Base-by-base conservation (phyloP, 2,888 invertebrate species). In the Eupithecia vulgata region DNA sequence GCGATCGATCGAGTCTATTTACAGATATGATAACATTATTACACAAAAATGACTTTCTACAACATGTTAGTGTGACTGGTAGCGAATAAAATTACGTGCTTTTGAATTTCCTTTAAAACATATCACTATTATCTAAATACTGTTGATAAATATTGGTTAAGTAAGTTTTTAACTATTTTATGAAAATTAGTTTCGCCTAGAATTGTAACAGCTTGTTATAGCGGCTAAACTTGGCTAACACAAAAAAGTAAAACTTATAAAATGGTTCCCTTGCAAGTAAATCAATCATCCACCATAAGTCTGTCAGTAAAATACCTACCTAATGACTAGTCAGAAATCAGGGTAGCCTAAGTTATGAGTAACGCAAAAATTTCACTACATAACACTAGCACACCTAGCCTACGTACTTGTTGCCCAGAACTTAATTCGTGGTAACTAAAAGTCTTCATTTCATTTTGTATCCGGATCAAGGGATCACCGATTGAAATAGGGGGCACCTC, bases 391-490 rank as follows among this genome's bases (percentile, higher is more conserved):
- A 85, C 79, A 52, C 81, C 82, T 75, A 79, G 80, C 78, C 78
- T 81, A 64, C 78, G 80, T 61, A 78, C 76, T 68, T 76, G 81
- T 67, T 81, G 77, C 64, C 85, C 88, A 48, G 86, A 84, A 81
- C 88, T 93, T 74, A 86, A 85, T 78, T 90, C 93, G 67, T 90
- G 90, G 84, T 89, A 92, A 81, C 93, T 87, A 81, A 87, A 93
- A 21, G 90, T 93, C 84, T 93, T 94, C 93, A 94, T 94, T 85
- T 94, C 93, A 80, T 94, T 93, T 79, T 93, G 94, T 61, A 94
- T 85, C 67, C 94, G 94, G 81, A 92, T 91, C 48, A 93, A 86
- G 45, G 92, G 92, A 76, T 93, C 92, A 68, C 91, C 85, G 68
- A 92, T 83, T 61, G 75, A 74, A 73, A 87, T 86, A 1, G 89